These are phyloP conservation scores for Hycleus phaleratus DNA, from an alignment of 1,140 invertebrate species.

Conservation along the genomic window DNA sequence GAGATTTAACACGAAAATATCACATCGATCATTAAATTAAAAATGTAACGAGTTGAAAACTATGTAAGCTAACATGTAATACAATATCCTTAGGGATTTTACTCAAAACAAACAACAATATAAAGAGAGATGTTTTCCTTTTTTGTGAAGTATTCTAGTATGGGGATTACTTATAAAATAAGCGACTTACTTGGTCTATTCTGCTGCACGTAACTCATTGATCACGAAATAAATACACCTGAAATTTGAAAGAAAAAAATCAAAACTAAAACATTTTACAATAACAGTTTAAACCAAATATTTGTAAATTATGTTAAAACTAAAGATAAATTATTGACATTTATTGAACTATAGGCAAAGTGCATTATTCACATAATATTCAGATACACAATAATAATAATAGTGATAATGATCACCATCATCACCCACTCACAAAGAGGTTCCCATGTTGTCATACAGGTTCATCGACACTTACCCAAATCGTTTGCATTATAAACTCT, in stretches of 20 bases:
- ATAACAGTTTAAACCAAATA: too few species aligned
- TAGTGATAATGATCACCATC: not conserved
- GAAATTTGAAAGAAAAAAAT: too few species aligned
- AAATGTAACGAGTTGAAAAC: too few species aligned
- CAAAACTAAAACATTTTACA: too few species aligned
- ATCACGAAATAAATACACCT: slow-evolving; percentile 37
- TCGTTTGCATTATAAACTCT: not conserved
- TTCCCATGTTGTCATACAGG: not conserved
- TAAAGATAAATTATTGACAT: slow-evolving; percentile 17
- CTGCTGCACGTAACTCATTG: slow-evolving; percentile 74
- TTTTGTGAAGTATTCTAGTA: not conserved
- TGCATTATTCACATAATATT: not conserved
- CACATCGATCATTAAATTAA: too few species aligned
- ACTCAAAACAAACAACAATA: not conserved
- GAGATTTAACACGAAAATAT: too few species aligned
- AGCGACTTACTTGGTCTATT: slow-evolving; percentile 65
- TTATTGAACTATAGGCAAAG: slow-evolving; percentile 11
- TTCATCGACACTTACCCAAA: not conserved
- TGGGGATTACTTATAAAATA: not conserved
- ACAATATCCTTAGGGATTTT: too few species aligned
- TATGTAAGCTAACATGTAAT: too few species aligned
- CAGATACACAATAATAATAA: not conserved
- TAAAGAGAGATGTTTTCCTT: not conserved
- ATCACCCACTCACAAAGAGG: slow-evolving; percentile 26
- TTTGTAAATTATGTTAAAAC: not conserved